Conservation (phyloP, 1,140 invertebrate genomes). For the Apolygus lucorum region DNA sequence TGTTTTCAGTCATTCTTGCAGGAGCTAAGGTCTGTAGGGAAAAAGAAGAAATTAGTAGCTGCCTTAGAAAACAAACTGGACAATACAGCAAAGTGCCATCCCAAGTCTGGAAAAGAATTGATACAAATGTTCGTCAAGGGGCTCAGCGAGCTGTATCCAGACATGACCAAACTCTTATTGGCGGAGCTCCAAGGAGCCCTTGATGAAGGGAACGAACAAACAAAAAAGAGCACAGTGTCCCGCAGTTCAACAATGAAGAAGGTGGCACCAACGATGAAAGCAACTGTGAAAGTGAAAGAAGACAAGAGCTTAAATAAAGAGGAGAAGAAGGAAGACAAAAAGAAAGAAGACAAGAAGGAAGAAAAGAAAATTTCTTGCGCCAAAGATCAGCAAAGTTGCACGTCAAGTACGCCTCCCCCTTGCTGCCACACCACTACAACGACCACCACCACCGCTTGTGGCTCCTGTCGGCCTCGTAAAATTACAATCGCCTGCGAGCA, state of each 20-base stretch:
- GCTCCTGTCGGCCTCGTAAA: too few species aligned
- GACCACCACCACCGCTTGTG: too few species aligned
- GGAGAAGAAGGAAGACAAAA: too few species aligned
- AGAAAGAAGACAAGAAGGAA: too few species aligned
- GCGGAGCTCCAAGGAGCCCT: background rate
- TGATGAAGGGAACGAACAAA: background rate
- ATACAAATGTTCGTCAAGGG: background rate
- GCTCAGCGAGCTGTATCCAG: background rate
- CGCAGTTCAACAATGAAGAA: too few species aligned
- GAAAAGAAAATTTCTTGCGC: too few species aligned
- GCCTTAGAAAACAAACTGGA: background rate
- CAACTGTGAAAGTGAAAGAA: background rate
- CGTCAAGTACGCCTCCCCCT: too few species aligned
- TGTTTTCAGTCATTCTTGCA: background rate
- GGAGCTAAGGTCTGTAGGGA: background rate
- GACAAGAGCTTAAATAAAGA: too few species aligned
- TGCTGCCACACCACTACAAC: too few species aligned
- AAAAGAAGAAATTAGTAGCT: background rate
- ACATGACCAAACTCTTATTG: background rate
- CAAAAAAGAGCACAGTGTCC: background rate
- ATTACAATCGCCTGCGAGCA: too few species aligned
- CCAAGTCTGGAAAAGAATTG: background rate
- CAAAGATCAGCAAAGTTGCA: too few species aligned
- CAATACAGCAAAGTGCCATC: background rate
- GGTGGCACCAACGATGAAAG: background rate